A percentile compares a stretch with the other conserved stretches of the same genome.
Evolutionary conservation across 2,113 vertebrate genomes (phyloP).

Genomic region (Tichodroma muraria): DNA sequence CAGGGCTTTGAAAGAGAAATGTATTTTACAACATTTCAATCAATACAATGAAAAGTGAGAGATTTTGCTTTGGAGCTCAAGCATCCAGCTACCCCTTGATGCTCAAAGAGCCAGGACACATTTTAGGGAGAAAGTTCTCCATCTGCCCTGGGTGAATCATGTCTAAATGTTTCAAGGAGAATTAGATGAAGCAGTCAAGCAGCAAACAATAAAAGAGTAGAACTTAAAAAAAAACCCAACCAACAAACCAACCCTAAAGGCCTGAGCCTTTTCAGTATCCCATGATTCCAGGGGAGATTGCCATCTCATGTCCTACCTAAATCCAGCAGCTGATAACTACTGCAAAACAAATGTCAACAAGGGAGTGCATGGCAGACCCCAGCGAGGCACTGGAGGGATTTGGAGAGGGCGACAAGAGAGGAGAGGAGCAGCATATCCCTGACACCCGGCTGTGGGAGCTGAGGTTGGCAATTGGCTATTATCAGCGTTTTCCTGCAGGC

Average conservation of each 20-base stretch:
- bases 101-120: not conserved
- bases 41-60: rapidly evolving
- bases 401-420: not conserved
- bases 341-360: not conserved
- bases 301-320: not conserved
- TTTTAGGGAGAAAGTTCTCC: not conserved
- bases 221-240: not conserved
- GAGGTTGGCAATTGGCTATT: rapidly evolving
- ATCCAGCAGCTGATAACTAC: not conserved
- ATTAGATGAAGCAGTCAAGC: not conserved
- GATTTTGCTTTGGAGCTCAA: not conserved
- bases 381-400: not conserved
- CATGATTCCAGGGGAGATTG: not conserved
- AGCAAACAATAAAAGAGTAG: not conserved
- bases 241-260: not conserved
- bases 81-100: not conserved
- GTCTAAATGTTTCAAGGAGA: not conserved
- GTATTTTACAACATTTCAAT: not conserved
- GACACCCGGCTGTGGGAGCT: rapidly evolving
- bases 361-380: not conserved
- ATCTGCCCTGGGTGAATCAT: not conserved
- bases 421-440: not conserved
- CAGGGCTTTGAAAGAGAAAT: not conserved
- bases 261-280: not conserved
- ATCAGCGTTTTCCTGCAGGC: not conserved